Percentiles rank a stretch among this genome's conserved stretches.
Evolutionary conservation across 2,797 vertebrate genomes (phyloP).

Genomic region (Graptemys geographica): DNA sequence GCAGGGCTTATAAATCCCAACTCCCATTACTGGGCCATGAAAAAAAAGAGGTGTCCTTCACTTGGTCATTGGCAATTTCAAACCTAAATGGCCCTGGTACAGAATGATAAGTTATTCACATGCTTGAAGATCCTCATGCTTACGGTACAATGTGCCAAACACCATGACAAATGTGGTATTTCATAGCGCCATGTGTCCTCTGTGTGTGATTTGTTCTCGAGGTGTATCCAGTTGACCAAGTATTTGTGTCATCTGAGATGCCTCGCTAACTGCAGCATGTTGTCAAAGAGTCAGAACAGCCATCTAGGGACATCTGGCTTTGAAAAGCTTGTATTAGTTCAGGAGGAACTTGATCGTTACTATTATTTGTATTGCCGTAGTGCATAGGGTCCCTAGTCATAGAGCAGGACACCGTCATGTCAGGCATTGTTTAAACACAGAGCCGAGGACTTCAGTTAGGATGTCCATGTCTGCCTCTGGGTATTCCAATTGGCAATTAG

Average conservation of each 20-base stretch:
- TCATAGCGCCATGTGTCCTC: neutral
- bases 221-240: neutral
- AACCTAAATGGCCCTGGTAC: slow-evolving; percentile 41
- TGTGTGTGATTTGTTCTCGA: accelerated
- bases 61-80: slow-evolving; percentile 42
- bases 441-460: neutral
- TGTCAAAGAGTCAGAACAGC: neutral
- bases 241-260: neutral
- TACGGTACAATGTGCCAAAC: neutral
- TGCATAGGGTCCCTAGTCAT: neutral
- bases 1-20: slow-evolving; percentile 70
- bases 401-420: neutral
- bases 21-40: slow-evolving; percentile 36
- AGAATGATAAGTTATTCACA: slow-evolving; percentile 21
- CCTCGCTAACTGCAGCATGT: accelerated
- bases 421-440: neutral
- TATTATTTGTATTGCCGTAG: neutral
- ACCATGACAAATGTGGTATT: neutral
- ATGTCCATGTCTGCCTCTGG: neutral
- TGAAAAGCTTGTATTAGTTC: neutral
- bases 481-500: neutral
- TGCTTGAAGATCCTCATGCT: neutral
- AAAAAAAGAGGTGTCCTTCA: slow-evolving; percentile 46
- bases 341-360: neutral
- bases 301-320: neutral